Conservation (phyloP, 2,113 vertebrate species). For the Pomatostomus ruficeps region DNA sequence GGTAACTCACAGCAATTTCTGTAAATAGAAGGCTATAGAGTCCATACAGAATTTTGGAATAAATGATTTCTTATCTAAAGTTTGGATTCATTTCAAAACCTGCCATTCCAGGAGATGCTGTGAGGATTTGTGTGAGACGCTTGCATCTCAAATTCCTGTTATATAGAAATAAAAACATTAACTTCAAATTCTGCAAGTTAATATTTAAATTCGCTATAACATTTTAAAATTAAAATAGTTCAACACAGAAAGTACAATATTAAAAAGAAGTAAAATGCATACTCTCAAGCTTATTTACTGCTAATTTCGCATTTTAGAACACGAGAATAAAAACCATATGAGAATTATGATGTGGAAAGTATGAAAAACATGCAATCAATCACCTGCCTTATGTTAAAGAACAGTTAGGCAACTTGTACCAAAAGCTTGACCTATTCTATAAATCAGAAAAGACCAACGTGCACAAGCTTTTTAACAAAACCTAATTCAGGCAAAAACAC, state of each 20-base stretch:
- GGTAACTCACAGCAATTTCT: neutral
- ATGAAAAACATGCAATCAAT: neutral
- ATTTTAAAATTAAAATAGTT: neutral
- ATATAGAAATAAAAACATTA: neutral
- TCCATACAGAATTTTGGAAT: neutral
- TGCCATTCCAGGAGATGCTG: neutral
- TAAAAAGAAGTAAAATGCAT: neutral
- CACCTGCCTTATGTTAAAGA: neutral
- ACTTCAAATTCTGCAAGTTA: neutral
- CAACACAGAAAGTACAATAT: neutral
- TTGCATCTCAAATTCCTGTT: neutral
- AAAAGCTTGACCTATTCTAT: neutral
- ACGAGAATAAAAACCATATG: neutral
- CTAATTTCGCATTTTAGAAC: neutral
- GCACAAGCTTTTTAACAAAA: neutral
- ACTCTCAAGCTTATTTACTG: neutral
- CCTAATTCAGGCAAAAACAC: neutral
- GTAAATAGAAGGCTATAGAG: neutral
- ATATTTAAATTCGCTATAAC: neutral
- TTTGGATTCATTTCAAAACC: neutral
- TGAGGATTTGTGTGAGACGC: neutral
- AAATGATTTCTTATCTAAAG: neutral
- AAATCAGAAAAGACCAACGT: neutral
- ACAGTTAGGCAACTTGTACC: neutral
- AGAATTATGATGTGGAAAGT: neutral